phyloP scores from a whole-genome alignment of 1,140 invertebrate genomes.

The Drosophila littoralis region DNA sequence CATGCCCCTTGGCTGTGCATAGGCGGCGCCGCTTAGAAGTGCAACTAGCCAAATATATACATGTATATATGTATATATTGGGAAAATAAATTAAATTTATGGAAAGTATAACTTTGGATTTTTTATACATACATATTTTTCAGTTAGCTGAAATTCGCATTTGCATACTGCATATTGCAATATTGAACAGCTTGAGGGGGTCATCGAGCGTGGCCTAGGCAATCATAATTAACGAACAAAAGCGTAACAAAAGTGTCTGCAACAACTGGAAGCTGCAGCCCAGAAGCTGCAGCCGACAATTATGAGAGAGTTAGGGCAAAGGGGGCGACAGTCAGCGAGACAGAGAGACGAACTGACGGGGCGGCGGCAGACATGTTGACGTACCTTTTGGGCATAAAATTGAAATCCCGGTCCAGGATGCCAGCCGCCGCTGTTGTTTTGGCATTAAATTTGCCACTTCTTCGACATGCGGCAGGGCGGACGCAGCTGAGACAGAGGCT shows the following conservation, averaged over 20 bases:
- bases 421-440: conserved; percentile 58
- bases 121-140: conserved; percentile 1
- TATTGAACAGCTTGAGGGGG: conserved; percentile 82
- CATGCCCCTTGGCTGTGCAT: conserved; percentile 28
- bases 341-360: conserved; percentile 2
- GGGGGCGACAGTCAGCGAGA: neutral
- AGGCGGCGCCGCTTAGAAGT: conserved; percentile 69
- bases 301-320: conserved; percentile 50
- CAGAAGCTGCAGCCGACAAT: conserved; percentile 58
- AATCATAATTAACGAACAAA: conserved; percentile 64
- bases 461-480: conserved; percentile 56
- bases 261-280: conserved; percentile 5
- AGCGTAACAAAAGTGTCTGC: conserved; percentile 23
- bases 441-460: conserved; percentile 80
- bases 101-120: conserved; percentile 16
- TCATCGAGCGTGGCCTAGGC: conserved; percentile 75
- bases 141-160: conserved; percentile 67
- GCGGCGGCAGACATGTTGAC: conserved; percentile 67
- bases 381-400: conserved; percentile 83
- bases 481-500: conserved; percentile 23
- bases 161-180: conserved; percentile 84
- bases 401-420: conserved; percentile 78
- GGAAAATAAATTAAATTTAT: conserved; percentile 83
- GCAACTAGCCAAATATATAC: conserved; percentile 36
- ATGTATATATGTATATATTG: conserved; percentile 13